These are phyloP conservation scores for Halichoerus grypus DNA, from an alignment of 2,113 vertebrate genomes.

Conservation along the genomic window DNA sequence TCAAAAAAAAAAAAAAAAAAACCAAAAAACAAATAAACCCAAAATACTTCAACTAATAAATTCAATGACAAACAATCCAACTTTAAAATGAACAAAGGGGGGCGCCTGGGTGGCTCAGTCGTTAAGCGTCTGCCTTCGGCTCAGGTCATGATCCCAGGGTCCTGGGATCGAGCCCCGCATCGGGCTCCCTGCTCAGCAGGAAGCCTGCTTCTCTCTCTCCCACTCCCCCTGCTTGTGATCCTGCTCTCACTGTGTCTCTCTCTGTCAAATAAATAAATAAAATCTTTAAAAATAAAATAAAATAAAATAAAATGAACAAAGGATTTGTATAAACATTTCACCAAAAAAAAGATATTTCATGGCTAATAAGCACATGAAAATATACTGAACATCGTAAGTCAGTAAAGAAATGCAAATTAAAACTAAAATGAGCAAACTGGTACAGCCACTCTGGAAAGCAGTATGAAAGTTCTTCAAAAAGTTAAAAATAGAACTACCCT, in stretches of 20 bases:
- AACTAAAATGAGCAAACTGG: background rate
- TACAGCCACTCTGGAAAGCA: background rate
- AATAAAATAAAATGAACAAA: background rate
- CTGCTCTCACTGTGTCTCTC: too few species aligned
- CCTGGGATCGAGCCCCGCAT: too few species aligned
- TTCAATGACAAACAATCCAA: background rate
- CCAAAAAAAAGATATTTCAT: background rate
- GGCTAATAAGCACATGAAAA: background rate
- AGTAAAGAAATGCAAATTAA: background rate
- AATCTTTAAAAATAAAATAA: too few species aligned
- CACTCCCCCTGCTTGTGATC: too few species aligned
- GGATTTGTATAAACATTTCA: background rate
- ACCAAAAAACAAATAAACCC: background rate
- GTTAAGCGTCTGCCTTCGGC: too few species aligned
- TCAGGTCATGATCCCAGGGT: too few species aligned
- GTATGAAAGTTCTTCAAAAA: background rate
- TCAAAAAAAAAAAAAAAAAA: background rate
- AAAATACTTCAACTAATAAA: slow-evolving; percentile 21
- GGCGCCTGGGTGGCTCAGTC: too few species aligned
- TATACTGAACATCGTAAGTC: background rate
- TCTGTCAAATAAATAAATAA: too few species aligned
- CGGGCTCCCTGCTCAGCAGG: too few species aligned
- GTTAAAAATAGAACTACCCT: background rate
- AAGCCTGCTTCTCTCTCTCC: too few species aligned
- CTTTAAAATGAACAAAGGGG: background rate